These are phyloP conservation scores for Brachionus paranguensis DNA, from an alignment of 1,140 invertebrate species.

Conservation along the genomic window DNA sequence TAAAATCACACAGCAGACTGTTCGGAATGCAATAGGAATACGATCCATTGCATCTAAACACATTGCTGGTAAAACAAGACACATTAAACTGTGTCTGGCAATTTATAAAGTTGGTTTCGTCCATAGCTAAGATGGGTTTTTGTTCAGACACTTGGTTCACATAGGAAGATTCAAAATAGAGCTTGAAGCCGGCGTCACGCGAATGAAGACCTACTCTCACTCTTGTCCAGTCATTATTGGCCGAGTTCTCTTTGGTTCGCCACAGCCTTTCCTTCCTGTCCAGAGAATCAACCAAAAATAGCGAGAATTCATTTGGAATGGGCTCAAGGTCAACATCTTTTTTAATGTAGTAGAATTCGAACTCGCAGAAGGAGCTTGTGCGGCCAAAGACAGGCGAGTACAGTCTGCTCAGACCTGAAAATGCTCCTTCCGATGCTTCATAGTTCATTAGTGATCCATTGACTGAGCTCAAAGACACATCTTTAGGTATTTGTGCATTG, in stretches of 20 bases:
- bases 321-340: conserved; percentile 58
- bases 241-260: background rate
- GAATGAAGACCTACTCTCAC: background rate
- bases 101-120: conserved; percentile 22
- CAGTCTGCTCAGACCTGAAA: conserved; percentile 5
- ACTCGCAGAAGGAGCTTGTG: conserved; percentile 23
- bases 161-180: background rate
- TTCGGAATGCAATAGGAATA: conserved; percentile 9
- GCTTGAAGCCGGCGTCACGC: background rate
- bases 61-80: background rate
- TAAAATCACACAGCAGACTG: background rate
- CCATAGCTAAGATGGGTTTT: conserved; percentile 1
- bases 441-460: conserved; percentile 42
- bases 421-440: conserved; percentile 35
- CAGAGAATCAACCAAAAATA: background rate
- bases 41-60: background rate
- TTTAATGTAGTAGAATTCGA: conserved; percentile 67
- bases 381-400: conserved; percentile 34
- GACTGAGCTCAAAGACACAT: conserved; percentile 12
- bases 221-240: background rate
- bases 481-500: conserved; percentile 40
- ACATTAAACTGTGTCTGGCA: conserved; percentile 19
- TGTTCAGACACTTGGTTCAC: background rate
- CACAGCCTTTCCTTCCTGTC: background rate
- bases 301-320: background rate